A percentile compares a stretch with the other conserved stretches of the same genome.
These are phyloP conservation scores for Sanderia malayensis DNA, from an alignment of 30 jellyfish, hydroid and myxozoan species.

Conservation along the genomic window DNA sequence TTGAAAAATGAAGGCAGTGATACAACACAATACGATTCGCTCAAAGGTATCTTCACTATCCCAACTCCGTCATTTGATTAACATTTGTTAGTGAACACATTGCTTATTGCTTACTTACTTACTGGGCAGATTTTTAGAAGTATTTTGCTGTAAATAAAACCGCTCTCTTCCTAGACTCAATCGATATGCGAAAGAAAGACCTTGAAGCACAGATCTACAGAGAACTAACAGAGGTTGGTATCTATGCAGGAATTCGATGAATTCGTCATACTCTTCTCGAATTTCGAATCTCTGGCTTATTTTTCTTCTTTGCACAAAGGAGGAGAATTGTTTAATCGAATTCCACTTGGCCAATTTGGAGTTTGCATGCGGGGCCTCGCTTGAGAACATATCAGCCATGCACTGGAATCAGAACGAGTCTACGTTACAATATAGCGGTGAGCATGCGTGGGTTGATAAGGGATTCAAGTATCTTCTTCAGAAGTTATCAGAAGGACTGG, in stretches of 20 bases:
- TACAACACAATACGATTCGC: conserved; percentile 24
- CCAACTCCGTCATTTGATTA: too few species aligned
- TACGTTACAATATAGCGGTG: conserved; percentile 84
- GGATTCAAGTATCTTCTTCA: conserved; percentile 63
- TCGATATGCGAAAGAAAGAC: conserved; percentile 62
- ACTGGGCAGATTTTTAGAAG: too few species aligned
- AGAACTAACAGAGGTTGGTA: conserved; percentile 70
- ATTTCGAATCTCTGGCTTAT: too few species aligned
- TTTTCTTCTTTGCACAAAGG: too few species aligned
- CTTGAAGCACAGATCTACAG: conserved; percentile 58
- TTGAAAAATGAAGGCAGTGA: conserved; percentile 43
- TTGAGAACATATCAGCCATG: conserved; percentile 75
- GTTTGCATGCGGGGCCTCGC: conserved; percentile 86
- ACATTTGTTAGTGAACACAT: too few species aligned
- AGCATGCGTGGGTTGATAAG: conserved; percentile 88
- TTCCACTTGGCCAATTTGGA: conserved; percentile 90
- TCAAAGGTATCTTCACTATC: too few species aligned
- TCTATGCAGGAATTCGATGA: too few species aligned
- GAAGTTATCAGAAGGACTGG: conserved; percentile 48
- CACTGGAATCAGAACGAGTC: conserved; percentile 96
- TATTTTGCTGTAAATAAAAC: too few species aligned
- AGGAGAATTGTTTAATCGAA: conserved; percentile 61
- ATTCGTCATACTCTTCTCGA: too few species aligned
- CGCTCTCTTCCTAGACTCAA: conserved; percentile 52
- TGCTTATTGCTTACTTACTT: too few species aligned